These are phyloP conservation scores for Heliornis fulica DNA, from an alignment of 2,113 vertebrate genomes.

Conservation along the genomic window DNA sequence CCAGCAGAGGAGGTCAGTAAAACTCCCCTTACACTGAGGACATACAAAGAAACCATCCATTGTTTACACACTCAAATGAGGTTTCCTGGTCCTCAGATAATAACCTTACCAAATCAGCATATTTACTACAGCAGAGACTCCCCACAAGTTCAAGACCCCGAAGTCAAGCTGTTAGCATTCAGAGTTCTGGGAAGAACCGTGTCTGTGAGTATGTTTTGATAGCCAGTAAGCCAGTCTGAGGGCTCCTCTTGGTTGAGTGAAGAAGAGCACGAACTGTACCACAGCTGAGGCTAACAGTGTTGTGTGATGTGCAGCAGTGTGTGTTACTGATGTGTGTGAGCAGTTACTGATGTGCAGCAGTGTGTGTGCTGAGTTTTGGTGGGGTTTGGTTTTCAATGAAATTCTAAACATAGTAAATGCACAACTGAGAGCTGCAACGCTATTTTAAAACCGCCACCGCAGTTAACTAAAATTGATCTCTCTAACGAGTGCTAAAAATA, in stretches of 20 bases:
- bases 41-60: neutral
- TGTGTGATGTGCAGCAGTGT: neutral
- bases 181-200: neutral
- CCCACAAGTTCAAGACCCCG: neutral
- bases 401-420: constrained; percentile 66
- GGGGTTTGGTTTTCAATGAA: constrained; percentile 45
- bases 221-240: neutral
- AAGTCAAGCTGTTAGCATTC: neutral
- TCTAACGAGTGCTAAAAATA: constrained; percentile 75
- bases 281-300: neutral
- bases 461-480: constrained; percentile 77
- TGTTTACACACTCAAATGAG: neutral
- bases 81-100: neutral
- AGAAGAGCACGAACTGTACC: too few relatives aligned
- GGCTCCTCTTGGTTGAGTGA: too few relatives aligned
- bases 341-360: neutral
- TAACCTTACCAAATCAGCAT: neutral
- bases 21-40: neutral
- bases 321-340: neutral
- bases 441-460: constrained; percentile 66
- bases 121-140: neutral
- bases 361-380: neutral
- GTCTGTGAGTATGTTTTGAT: neutral
- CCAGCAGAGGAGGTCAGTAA: neutral
- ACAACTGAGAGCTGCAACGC: constrained; percentile 50